Evolutionary conservation across 1,140 invertebrate genomes (phyloP), one percentile per base, ranked within the genome.

Genomic region (Laupala kohalensis): DNA sequence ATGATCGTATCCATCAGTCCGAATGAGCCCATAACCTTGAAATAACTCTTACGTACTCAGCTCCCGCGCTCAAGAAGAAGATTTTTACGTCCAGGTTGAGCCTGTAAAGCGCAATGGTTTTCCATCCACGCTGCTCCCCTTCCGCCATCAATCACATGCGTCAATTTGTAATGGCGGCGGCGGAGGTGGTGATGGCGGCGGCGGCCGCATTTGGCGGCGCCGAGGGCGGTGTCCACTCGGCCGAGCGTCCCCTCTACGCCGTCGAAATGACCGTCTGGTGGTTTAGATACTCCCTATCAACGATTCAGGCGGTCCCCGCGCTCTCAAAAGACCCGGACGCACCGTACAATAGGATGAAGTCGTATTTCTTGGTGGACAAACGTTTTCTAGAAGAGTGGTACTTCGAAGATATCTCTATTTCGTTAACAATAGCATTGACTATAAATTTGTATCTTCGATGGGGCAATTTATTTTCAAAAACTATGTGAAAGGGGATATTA

Each of bases 141-240:
- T 76, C 75, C 75, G 76, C 80, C 80, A 83, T 83, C 82, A 82
- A 83, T 83, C 82, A 83, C 82, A 77, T 76, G 81, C 82, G 82
- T 83, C 82, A 83, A 83, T 83, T 83, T 83, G 82, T 83, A 83
- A 83, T 83, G 82, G 82, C 81, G 80, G 82, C 80, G 82, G 80
- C 80, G 27, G 26, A 15, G 26, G 68, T n/a, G n/a, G n/a, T n/a
- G n/a, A n/a, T n/a, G n/a, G n/a, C n/a, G n/a, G n/a, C n/a, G n/a
- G n/a, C n/a, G n/a, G n/a, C n/a, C n/a, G n/a, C n/a, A n/a, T 81
- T 80, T 81, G 79, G n/a, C 80, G 81, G 81, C 77, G 79, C 76
- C 74, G 74, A 74, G 37, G 64, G 25, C 76, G 75, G 74, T 78
- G 63, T 25, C 53, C 67, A 64, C 69, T 53, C 37, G 37, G 37